Percentiles rank a stretch among this genome's conserved stretches.
phyloP scores from a whole-genome alignment of 2,113 vertebrate genomes.

The Ptilorrhoa leucosticta region DNA sequence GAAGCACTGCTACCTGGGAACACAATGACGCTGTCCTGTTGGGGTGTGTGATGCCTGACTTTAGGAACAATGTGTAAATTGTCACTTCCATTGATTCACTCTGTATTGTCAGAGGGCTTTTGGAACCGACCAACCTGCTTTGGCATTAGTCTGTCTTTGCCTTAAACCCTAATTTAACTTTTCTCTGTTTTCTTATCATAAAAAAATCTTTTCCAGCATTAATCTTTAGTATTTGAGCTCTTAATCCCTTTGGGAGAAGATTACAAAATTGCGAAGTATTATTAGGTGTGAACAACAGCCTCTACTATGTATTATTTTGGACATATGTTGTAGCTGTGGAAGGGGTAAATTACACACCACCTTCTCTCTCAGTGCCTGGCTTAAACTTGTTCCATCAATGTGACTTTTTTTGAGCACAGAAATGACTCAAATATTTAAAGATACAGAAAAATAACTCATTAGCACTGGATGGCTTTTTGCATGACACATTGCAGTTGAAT shows the following conservation, averaged over 20 bases:
- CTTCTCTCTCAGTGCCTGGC: background rate
- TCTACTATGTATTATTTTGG: background rate
- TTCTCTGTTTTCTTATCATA: background rate
- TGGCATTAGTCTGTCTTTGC: background rate
- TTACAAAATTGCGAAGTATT: background rate
- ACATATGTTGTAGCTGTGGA: background rate
- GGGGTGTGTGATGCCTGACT: background rate
- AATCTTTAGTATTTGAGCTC: background rate
- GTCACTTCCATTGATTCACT: background rate
- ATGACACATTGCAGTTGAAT: background rate
- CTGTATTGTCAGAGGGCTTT: background rate
- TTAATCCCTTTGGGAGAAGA: background rate
- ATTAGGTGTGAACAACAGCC: background rate
- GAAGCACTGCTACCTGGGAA: background rate
- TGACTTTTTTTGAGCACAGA: background rate
- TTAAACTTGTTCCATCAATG: conserved; percentile 1
- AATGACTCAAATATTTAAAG: conserved; percentile 39
- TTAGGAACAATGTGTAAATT: background rate
- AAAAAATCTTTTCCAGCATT: background rate
- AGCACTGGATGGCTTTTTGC: conserved; percentile 4
- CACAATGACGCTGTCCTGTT: background rate
- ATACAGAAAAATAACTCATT: conserved; percentile 19
- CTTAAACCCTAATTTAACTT: background rate
- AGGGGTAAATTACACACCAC: background rate
- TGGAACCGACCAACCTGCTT: background rate